phyloP scores from a whole-genome alignment of 2,797 vertebrate genomes.

The Enteromius paludinosus region DNA sequence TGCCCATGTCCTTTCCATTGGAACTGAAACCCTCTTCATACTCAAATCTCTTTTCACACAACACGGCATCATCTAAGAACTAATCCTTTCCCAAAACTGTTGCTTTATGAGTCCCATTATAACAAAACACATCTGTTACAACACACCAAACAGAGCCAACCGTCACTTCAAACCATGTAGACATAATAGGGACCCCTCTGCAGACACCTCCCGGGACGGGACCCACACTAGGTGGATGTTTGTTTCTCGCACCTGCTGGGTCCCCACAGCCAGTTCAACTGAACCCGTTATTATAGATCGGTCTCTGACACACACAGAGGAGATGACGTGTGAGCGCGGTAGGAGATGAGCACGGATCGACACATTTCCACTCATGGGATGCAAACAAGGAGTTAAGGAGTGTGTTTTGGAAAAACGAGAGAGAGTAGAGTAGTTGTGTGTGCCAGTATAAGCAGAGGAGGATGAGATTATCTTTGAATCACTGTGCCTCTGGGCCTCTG shows the following conservation, averaged over 20 bases:
- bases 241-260: conserved; percentile 19
- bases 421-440: conserved; percentile 7
- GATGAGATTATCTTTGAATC: conserved; percentile 42
- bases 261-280: conserved; percentile 1
- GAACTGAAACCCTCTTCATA: background rate
- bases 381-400: conserved; percentile 29
- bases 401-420: conserved; percentile 23
- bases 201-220: background rate
- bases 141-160: conserved; percentile 18
- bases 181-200: conserved; percentile 33
- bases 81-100: conserved; percentile 34
- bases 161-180: conserved; percentile 30
- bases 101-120: conserved; percentile 39
- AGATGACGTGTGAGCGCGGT: conserved; percentile 3
- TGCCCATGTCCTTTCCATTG: background rate
- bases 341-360: background rate
- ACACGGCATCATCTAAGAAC: conserved; percentile 19
- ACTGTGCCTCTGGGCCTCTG: conserved; percentile 14
- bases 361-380: conserved; percentile 41
- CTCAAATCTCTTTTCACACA: background rate
- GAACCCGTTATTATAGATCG: background rate
- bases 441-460: conserved; percentile 31
- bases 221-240: background rate
- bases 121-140: conserved; percentile 49
- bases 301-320: background rate